Evolutionary conservation across 2,888 invertebrate genomes (phyloP), one percentile per base, ranked within the genome.

Genomic region (Lasioglossum leucozonium): DNA sequence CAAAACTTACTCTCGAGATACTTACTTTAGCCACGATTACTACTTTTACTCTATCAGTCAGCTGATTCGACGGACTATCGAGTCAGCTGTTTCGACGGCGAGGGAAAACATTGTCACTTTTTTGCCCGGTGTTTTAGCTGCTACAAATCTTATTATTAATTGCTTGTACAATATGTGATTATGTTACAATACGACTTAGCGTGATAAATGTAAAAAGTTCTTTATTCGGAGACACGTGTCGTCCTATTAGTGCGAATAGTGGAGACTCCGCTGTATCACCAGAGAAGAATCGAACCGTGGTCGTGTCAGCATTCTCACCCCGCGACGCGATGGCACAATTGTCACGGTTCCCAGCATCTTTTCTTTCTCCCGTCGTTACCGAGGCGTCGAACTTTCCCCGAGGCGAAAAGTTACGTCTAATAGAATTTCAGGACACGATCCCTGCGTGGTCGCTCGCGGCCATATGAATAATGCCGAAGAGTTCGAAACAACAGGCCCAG

Each of bases 391-490:
- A 78, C 71, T 72, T 72, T 78, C 58, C 58, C 42, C 34, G 34
- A 58, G 58, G 42, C 42, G 71, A 42, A 18, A 72, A 58, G 77
- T 77, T 72, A 2, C 77, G 40, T 51, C 37, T 71, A 55, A 55
- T 71, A 26, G 71, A 69, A 77, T 55, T 71, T 55, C 22, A 26
- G n/a, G 22, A 78, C 58, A 71, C 10, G 58, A 22, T 44, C 58
- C 58, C 30, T 30, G 30, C n/a, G n/a, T 55, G 22, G 30, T 16
- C 58, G 71, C 34, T 26, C 2, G 34, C 42, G 11, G 37, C 47
- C 76, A 18, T 76, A 76, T 67, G 67, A 76, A 76, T 76, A 76
- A 76, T 76, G 47, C 42, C 67, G 37, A 37, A 44, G 44, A 65
- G 42, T 65, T 76, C 76, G 42, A 67, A 76, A 76, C 76, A 76